phyloP scores from a whole-genome alignment of 2,888 invertebrate genomes.

The Epinotia demarniana region DNA sequence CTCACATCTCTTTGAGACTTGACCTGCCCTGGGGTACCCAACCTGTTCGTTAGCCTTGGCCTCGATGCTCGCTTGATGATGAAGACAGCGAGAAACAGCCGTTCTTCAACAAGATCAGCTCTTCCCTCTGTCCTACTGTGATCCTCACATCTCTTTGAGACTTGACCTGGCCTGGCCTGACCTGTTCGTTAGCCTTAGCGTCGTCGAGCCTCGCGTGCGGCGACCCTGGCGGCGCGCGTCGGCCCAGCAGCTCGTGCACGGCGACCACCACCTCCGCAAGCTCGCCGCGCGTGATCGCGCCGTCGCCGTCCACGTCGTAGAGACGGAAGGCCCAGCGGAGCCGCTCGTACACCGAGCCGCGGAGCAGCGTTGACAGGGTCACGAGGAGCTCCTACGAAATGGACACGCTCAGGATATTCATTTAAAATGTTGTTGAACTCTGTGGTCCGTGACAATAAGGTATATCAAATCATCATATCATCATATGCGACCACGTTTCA shows the following conservation, averaged over 20 bases:
- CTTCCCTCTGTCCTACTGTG: no score
- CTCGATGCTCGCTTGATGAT: neutral
- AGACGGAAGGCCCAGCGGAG: conserved; percentile 98
- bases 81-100: no score
- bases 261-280: conserved; percentile 92
- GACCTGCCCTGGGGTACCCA: neutral
- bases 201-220: conserved; percentile 89
- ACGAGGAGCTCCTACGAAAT: conserved; percentile 94
- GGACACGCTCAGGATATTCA: neutral
- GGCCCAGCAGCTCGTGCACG: conserved; percentile 96
- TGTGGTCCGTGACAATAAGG: neutral
- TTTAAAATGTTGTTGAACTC: neutral
- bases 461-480: no score
- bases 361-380: conserved; percentile 94
- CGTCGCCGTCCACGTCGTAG: conserved; percentile 98
- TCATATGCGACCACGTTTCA: neutral
- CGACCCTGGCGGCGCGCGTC: conserved; percentile 87
- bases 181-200: conserved; percentile 93
- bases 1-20: no score
- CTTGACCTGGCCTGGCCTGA: conserved; percentile 49
- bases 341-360: conserved; percentile 97
- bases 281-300: conserved; percentile 97
- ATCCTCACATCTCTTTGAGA: no score
- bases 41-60: conserved; percentile 3
- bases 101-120: no score